Evolutionary conservation across 2,113 vertebrate species (phyloP), one percentile per base, ranked within the genome.

Genomic region (Caranx melampygus): DNA sequence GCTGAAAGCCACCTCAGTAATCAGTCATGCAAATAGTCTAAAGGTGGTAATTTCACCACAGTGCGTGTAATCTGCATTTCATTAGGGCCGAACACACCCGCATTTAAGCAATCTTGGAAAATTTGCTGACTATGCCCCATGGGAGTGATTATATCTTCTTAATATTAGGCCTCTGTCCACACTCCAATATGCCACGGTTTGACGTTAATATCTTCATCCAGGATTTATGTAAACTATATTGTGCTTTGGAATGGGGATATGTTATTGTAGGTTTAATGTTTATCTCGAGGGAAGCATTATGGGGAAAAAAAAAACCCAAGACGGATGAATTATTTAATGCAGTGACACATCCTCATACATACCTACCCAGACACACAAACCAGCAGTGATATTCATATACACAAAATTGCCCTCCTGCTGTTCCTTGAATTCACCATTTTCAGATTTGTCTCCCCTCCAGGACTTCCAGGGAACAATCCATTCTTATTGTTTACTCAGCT

Each of bases 11-110:
- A 15, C 37, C 66, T 18, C 16, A 8, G 61, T 45, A 35, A 86
- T 88, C 76, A 63, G 68, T 81, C 89, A 85, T 45, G 76, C 74
- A 76, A 85, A 89, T 79, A 78, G 87, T 89, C 91, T 47, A 57
- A 61, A 79, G 61, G 54, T 67, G 76, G 52, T 65, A 31, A 89
- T 83, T 88, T 90, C 21, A 78, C 83, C 12, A 18, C 31, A 0
- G 16, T 72, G 44, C 52, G 15, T 71, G 47, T 65, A 82, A 86
- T 85, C 85, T 73, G 84, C 73, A 47, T 89, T 89, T 82, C 77
- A 87, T 81, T 76, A 63, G 9, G 54, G 67, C 42, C 62, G 45
- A 72, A 79, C 78, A 35, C 35, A 65, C 20, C 34, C 2, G 31
- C 72, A 76, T 89, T 89, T 60, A 78, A 71, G 65, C 80, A 55